Evolutionary conservation across 2,113 vertebrate genomes (phyloP).

Genomic region (Python bivittatus): DNA sequence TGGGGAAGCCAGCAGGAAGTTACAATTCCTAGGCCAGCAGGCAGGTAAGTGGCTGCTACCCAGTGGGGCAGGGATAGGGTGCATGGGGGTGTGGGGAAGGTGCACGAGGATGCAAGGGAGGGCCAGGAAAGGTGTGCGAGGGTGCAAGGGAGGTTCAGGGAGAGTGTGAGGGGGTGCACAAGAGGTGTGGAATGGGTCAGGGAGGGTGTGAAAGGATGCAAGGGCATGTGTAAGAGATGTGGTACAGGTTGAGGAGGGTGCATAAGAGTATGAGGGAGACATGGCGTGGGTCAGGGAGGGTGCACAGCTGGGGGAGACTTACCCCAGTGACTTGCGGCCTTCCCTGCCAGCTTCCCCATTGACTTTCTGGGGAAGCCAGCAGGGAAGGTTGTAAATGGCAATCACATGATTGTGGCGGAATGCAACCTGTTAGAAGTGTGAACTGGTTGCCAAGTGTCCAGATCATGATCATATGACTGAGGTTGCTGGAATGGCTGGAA

Average conservation of each 20-base stretch:
- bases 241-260: not conserved
- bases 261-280: not conserved
- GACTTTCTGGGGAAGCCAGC: not conserved
- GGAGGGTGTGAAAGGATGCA: not conserved
- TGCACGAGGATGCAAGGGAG: not conserved
- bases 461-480: not conserved
- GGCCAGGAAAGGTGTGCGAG: not conserved
- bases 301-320: not conserved
- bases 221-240: not conserved
- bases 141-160: too few species aligned
- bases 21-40: not conserved
- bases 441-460: not conserved
- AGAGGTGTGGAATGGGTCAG: not conserved
- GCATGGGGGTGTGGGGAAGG: not conserved
- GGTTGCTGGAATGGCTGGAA: not conserved
- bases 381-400: not conserved
- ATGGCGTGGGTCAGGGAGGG: not conserved
- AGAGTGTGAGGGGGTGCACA: too few species aligned
- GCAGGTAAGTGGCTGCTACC: not conserved
- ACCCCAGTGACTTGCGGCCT: not conserved
- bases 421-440: not conserved
- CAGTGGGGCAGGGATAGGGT: not conserved
- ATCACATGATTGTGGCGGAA: not conserved
- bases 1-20: not conserved
- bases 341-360: too few species aligned